Evolutionary conservation across 2,797 vertebrate genomes (phyloP).

Genomic region (Xenentodon cancila): DNA sequence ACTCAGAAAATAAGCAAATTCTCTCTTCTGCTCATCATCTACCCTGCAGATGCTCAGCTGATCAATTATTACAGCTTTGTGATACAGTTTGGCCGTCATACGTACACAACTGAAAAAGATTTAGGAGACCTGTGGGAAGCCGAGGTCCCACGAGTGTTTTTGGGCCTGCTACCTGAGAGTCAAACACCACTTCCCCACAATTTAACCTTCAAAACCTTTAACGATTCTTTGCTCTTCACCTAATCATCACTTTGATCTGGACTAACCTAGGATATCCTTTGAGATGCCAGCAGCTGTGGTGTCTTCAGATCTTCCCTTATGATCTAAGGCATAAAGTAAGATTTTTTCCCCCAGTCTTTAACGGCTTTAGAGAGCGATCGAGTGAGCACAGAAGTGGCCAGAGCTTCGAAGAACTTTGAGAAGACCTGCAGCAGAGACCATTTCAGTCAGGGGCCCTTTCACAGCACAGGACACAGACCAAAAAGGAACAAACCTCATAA

Average conservation of each 20-base stretch:
- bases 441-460: slow-evolving; percentile 3
- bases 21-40: too few species aligned
- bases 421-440: not conserved
- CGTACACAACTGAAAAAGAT: too few species aligned
- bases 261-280: slow-evolving; percentile 3
- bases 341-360: slow-evolving; percentile 37
- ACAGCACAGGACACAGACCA: not conserved
- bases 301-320: slow-evolving; percentile 17
- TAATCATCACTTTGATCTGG: not conserved
- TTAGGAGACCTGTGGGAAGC: too few species aligned
- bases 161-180: too few species aligned
- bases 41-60: too few species aligned
- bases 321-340: slow-evolving; percentile 10
- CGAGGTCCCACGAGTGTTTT: too few species aligned
- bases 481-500: not conserved
- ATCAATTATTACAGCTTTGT: too few species aligned
- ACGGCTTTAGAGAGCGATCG: slow-evolving; percentile 33
- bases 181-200: not conserved
- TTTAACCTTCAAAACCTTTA: slow-evolving; percentile 10
- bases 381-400: slow-evolving; percentile 17
- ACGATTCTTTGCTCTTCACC: slow-evolving; percentile 16
- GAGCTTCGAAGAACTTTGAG: not conserved
- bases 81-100: too few species aligned
- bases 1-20: too few species aligned
- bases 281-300: not conserved